Percentiles rank a stretch among this genome's conserved stretches.
These are phyloP conservation scores for Eupithecia centaureata DNA, from an alignment of 2,888 invertebrate species.

Conservation along the genomic window DNA sequence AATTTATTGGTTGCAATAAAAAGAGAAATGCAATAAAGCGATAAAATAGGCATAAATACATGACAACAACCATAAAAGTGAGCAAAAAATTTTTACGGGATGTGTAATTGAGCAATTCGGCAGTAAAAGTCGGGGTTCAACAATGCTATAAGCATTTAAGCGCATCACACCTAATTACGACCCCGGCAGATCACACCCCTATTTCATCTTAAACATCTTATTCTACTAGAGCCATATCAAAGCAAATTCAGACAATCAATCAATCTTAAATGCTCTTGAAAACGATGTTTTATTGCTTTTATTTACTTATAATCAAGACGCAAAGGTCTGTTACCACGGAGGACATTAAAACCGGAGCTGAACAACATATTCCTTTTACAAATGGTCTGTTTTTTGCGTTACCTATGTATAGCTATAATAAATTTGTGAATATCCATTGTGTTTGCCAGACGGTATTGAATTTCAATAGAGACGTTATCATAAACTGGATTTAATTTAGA, in stretches of 20 bases:
- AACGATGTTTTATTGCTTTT: constrained; percentile 1
- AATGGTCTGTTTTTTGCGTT: constrained; percentile 15
- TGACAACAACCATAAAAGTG: constrained; percentile 38
- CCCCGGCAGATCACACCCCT: background rate
- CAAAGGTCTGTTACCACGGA: constrained; percentile 10
- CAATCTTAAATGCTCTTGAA: background rate
- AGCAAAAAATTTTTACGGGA: constrained; percentile 48
- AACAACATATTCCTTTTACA: constrained; percentile 15
- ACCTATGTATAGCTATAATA: constrained; percentile 28
- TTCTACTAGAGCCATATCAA: too few relatives aligned
- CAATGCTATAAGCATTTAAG: background rate
- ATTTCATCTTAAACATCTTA: background rate
- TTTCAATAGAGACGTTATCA: constrained; percentile 63
- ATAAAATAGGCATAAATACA: constrained; percentile 15
- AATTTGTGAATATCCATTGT: constrained; percentile 54
- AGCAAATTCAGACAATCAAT: background rate
- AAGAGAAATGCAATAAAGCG: constrained; percentile 12
- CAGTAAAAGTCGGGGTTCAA: constrained; percentile 45
- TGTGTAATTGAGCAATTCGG: constrained; percentile 52
- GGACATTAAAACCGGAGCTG: constrained; percentile 9
- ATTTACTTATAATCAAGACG: background rate
- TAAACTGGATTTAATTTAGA: constrained; percentile 71
- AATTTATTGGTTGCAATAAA: constrained; percentile 14
- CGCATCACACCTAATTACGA: background rate
- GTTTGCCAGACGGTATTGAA: constrained; percentile 70